Base-by-base conservation (phyloP, 2,888 invertebrate genomes). In the Clepsis dumicolana region DNA sequence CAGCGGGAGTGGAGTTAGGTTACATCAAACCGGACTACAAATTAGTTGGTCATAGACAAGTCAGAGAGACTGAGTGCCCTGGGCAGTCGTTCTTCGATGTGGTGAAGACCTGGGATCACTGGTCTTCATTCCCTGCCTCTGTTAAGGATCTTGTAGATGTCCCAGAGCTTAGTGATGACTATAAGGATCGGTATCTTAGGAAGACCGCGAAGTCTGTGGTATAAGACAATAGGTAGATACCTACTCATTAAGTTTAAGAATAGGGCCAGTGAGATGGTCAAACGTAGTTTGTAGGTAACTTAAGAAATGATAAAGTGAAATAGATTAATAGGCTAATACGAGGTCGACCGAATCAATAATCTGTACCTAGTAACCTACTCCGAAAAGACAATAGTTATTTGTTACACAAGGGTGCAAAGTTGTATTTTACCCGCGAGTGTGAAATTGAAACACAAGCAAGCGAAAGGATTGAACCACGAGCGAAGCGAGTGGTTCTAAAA, bases 101-200 rank as follows among this genome's bases (percentile, higher is more conserved):
- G 78, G 94, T 96, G 29, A 85, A 93, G 62, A 91, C 85, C 0
- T 96, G 96, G 96, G 88, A 93, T 0, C 93, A 95, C 74, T 94
- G 89, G 71, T 81, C 87, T n/a, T 68, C 80, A 1, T 86, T 85
- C 57, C 88, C 90, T 0, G 73, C 79, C 0, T 82, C 83, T 0
- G 53, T 68, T 2, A 63, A 70, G 2, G 89, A 89, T 44, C 73
- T 89, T 8, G 41, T 75, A 1, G 24, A 76, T 29, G 71, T 88
- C 0, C 71, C 75, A 14, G 85, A 84, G 67, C 64, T 87, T n/a
- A 57, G 56, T 16, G 67, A 67, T 10, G 62, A 62, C 16, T 24
- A 38, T 2, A 59, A 59, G 35, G 24, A 41, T 16, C 8, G 25
- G 14, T 25, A 24, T 24, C 38, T 59, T 25, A 59, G n/a, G 2